phyloP scores from a whole-genome alignment of 2,113 vertebrate genomes.

The Pleuronectes platessa region DNA sequence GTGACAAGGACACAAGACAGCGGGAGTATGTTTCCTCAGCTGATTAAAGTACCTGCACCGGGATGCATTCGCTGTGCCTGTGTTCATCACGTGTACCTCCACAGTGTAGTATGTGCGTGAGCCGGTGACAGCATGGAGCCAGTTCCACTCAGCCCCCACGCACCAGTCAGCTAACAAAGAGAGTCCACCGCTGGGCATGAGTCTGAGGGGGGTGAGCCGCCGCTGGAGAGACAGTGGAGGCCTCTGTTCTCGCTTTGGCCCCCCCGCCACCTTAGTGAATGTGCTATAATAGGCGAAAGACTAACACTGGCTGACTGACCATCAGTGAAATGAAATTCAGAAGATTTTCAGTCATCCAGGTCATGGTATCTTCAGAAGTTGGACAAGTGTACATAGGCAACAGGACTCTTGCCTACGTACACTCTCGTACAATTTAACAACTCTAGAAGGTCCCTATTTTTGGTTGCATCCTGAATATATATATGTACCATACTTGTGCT shows the following conservation, averaged over 20 bases:
- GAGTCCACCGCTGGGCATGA: conserved; percentile 30
- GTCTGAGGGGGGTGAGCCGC: conserved; percentile 26
- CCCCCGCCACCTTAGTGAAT: conserved; percentile 50
- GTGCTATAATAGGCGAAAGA: conserved; percentile 52
- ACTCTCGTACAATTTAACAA: too few species aligned
- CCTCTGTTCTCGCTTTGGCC: conserved; percentile 36
- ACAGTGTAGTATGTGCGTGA: conserved; percentile 17
- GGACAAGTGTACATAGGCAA: too few species aligned
- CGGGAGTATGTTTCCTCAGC: conserved; percentile 24
- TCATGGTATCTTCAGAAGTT: neutral
- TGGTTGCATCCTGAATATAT: neutral
- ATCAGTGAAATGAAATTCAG: conserved; percentile 54
- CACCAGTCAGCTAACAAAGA: conserved; percentile 36
- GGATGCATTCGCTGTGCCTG: neutral
- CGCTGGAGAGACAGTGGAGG: conserved; percentile 29
- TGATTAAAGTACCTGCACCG: neutral
- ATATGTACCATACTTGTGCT: neutral
- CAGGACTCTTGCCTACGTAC: too few species aligned
- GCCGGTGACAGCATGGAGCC: conserved; percentile 15
- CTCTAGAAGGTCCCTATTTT: neutral
- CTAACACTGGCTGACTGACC: conserved; percentile 55
- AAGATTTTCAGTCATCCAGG: neutral
- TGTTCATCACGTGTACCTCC: neutral
- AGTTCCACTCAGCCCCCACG: conserved; percentile 6
- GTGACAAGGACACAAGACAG: conserved; percentile 29